Evolutionary conservation across 2,797 vertebrate genomes (phyloP).

Genomic region (Hypotaenidia okinawae): DNA sequence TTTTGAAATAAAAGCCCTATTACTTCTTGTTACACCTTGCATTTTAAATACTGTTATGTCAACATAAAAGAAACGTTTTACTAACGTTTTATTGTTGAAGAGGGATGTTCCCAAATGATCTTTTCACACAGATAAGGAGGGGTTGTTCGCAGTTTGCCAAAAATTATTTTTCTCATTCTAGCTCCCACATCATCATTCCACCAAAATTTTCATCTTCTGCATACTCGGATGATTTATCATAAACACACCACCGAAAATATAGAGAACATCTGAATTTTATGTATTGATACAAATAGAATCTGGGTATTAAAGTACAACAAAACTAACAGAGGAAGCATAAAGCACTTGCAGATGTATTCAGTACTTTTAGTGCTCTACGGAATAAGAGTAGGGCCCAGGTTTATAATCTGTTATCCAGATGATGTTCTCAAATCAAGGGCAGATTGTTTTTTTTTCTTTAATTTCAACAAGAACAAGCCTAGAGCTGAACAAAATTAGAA

Average conservation of each 20-base stretch:
- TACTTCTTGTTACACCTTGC: not conserved
- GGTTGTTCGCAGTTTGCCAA: not conserved
- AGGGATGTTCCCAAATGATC: not conserved
- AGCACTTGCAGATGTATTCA: not conserved
- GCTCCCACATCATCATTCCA: accelerated
- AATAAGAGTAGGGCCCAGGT: not conserved
- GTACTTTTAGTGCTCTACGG: not conserved
- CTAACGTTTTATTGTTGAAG: not conserved
- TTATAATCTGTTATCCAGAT: not conserved
- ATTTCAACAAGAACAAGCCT: constrained; percentile 43
- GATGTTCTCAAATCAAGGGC: not conserved
- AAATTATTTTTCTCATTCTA: not conserved
- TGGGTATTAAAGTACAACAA: not conserved
- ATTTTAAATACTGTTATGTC: not conserved
- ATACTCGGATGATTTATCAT: not conserved
- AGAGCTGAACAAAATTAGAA: constrained; percentile 40
- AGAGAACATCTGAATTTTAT: no score
- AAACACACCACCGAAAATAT: not conserved
- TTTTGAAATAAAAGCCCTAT: not conserved
- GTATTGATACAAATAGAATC: not conserved
- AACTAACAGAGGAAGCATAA: not conserved
- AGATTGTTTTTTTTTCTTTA: not conserved
- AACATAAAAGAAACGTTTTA: not conserved
- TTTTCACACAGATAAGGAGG: not conserved
- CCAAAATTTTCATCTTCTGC: not conserved